phyloP scores from a whole-genome alignment of 2,797 vertebrate genomes.

The Pangasius krempfi region DNA sequence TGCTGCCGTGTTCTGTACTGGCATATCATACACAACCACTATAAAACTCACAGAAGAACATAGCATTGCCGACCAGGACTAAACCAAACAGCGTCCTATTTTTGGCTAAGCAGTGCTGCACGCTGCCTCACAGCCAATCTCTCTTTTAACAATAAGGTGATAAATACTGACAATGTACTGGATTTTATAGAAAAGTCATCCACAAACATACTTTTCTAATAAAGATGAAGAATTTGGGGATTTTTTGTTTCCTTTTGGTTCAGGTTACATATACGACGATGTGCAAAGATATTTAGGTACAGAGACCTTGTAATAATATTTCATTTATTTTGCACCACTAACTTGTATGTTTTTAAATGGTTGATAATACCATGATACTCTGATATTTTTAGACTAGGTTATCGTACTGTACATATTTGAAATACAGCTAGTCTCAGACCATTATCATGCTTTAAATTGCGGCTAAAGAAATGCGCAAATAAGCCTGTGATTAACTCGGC shows the following conservation, averaged over 20 bases:
- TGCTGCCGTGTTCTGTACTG: background rate
- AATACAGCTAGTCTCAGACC: background rate
- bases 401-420: background rate
- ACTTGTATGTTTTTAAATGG: background rate
- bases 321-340: background rate
- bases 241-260: constrained; percentile 2
- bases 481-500: constrained; percentile 51
- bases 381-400: background rate
- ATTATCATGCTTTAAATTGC: constrained; percentile 12
- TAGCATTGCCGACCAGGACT: background rate
- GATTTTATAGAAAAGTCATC: background rate
- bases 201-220: background rate
- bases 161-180: background rate
- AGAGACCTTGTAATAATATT: background rate
- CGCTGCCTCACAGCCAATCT: background rate
- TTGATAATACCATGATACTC: background rate
- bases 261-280: background rate
- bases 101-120: background rate
- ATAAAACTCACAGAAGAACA: background rate
- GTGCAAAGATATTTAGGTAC: background rate
- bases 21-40: background rate
- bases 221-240: background rate
- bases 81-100: background rate
- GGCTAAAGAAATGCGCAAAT: constrained; percentile 49
- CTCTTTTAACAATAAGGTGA: background rate